phyloP scores from a whole-genome alignment of 2,888 invertebrate species.

The Apotomis turbidana region DNA sequence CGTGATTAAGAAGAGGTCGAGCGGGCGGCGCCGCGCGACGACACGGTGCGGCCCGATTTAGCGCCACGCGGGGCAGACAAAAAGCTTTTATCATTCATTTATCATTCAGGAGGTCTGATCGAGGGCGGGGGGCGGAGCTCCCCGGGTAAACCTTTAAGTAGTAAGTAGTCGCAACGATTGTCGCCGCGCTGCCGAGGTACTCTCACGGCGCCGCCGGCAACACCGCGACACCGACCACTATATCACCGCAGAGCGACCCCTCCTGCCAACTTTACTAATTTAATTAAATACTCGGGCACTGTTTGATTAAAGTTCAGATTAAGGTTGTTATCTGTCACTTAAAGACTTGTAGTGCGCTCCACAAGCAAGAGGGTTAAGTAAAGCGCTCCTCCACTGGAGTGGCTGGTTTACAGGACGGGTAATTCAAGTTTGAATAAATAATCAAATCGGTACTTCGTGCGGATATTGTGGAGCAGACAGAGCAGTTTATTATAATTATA shows the following conservation, averaged over 20 bases:
- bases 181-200: neutral
- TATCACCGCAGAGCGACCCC: neutral
- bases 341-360: neutral
- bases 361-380: neutral
- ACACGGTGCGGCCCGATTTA: constrained; percentile 43
- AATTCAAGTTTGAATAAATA: too few species aligned
- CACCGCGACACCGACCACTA: neutral
- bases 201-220: too few species aligned
- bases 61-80: constrained; percentile 45
- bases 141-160: constrained; percentile 7
- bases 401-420: too few species aligned
- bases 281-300: too few species aligned
- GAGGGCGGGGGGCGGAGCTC: neutral
- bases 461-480: too few species aligned
- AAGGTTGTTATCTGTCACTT: neutral
- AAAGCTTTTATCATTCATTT: constrained; percentile 58
- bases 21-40: constrained; percentile 1
- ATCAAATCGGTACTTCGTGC: too few species aligned
- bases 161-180: neutral
- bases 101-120: constrained; percentile 52
- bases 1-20: neutral
- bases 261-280: neutral
- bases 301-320: neutral
- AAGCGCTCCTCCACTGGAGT: neutral
- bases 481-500: too few species aligned